Evolutionary conservation across 1,140 invertebrate genomes (phyloP), one percentile per base, ranked within the genome.

Genomic region (Homalodisca vitripennis): DNA sequence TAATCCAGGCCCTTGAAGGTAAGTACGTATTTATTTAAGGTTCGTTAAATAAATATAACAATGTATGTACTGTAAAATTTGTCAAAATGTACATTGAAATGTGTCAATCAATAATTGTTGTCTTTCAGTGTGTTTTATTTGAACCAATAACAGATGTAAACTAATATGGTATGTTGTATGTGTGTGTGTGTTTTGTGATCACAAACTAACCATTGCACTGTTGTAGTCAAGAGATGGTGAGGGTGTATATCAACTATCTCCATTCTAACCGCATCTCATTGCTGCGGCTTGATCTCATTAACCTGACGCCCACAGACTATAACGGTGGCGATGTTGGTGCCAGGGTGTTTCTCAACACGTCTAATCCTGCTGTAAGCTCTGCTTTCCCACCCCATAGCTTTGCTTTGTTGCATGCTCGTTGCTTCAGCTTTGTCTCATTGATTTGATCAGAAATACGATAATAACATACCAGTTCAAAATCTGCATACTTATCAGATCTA

Each of bases 301-400:
- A 60, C 55, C 26, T 60, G 24, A 27, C 55, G 6, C 55, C 55
- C 14, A 22, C 27, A 27, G 55, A 60, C 55, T n/a, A n/a, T n/a
- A n/a, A n/a, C n/a, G 55, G 22, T 3, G 27, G 2, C 2, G 27
- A 26, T 30, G 22, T 3, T 6, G 22, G 12, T 13, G 26, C 55
- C n/a, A 26, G 26, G 24, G 27, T 60, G 22, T 60, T 3, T 26
- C 55, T 60, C 22, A 60, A 60, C 26, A 60, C 55, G 14, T 60
- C 55, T n/a, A 24, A 26, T 26, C 24, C 55, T 24, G 55, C 29
- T 27, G 55, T 60, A 60, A 60, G 55, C 14, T 29, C 55, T 60
- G 3, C 55, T 22, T 24, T 22, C 55, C 6, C 29, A 26, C 17
- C 6, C 17, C 6, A 10, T 41, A 17, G 34, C 17, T 41, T 41